A percentile compares a stretch with the other conserved stretches of the same genome.
These are phyloP conservation scores for Brenthis hecate DNA, from an alignment of 2,888 invertebrate genomes.

Conservation along the genomic window DNA sequence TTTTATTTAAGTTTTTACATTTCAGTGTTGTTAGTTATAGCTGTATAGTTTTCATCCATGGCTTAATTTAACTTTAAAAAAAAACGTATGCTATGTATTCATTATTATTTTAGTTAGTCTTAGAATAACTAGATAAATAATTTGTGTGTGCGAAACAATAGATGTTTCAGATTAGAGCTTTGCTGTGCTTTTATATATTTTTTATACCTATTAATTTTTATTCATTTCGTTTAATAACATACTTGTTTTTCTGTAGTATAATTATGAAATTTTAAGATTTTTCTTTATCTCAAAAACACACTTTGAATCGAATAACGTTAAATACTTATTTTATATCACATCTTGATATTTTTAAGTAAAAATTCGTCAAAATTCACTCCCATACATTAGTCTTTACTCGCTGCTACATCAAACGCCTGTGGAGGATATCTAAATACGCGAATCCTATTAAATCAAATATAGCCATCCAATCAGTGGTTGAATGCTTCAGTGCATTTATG, in stretches of 20 bases:
- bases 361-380: conserved; percentile 4
- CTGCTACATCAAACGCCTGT: conserved; percentile 41
- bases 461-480: conserved; percentile 68
- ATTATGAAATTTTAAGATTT: too few species aligned
- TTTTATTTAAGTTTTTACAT: conserved; percentile 41
- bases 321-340: too few species aligned
- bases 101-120: background rate
- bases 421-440: conserved; percentile 58
- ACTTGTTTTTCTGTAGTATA: too few species aligned
- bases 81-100: too few species aligned
- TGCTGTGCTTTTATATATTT: too few species aligned
- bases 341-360: too few species aligned
- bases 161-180: too few species aligned
- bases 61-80: too few species aligned
- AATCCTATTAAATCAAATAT: conserved; percentile 68
- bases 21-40: conserved; percentile 37
- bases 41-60: conserved; percentile 2
- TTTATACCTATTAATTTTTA: too few species aligned
- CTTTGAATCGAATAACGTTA: too few species aligned
- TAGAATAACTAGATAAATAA: background rate
- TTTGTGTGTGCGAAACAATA: background rate
- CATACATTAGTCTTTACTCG: conserved; percentile 15
- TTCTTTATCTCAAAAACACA: too few species aligned
- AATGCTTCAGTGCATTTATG: conserved; percentile 60
- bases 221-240: too few species aligned